phyloP scores from a whole-genome alignment of 2,797 vertebrate genomes.

The Melanotaenia parkinsoni region DNA sequence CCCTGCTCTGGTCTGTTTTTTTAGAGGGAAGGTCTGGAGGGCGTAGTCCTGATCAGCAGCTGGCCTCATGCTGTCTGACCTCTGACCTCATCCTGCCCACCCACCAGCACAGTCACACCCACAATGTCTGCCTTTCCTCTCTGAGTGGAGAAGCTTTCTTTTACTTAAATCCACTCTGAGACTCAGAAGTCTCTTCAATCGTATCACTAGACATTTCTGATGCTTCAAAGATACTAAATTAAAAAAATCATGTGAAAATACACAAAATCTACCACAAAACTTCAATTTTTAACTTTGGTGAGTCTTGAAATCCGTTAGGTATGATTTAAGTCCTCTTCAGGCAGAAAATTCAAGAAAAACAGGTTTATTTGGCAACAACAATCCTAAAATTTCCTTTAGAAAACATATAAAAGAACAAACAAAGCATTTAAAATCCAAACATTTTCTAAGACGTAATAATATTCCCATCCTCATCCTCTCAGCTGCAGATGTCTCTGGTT shows the following conservation, averaged over 20 bases:
- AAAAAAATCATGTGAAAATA: neutral
- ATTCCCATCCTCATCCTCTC: neutral
- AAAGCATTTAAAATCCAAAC: neutral
- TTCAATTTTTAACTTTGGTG: too few relatives aligned
- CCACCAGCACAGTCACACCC: slow-evolving; percentile 15
- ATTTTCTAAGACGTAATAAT: neutral
- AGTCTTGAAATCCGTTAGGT: too few relatives aligned
- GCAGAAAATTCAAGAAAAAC: slow-evolving; percentile 4
- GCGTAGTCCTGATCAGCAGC: slow-evolving; percentile 57
- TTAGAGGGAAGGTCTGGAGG: slow-evolving; percentile 24
- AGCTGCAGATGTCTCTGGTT: neutral
- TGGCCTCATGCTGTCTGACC: slow-evolving; percentile 57
- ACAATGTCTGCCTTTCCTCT: slow-evolving; percentile 1
- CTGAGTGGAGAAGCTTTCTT: neutral
- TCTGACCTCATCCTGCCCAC: slow-evolving; percentile 37
- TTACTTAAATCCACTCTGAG: neutral
- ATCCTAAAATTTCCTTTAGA: neutral
- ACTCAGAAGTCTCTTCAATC: neutral
- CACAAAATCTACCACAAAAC: too few relatives aligned
- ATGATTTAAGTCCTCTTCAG: too few relatives aligned
- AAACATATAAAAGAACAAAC: slow-evolving; percentile 8
- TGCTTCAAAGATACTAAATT: neutral
- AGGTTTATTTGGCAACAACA: slow-evolving; percentile 49
- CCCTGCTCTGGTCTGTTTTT: slow-evolving; percentile 2
- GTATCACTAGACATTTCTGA: too few relatives aligned